phyloP scores from a whole-genome alignment of 2,797 vertebrate species.

The Nothura maculosa region DNA sequence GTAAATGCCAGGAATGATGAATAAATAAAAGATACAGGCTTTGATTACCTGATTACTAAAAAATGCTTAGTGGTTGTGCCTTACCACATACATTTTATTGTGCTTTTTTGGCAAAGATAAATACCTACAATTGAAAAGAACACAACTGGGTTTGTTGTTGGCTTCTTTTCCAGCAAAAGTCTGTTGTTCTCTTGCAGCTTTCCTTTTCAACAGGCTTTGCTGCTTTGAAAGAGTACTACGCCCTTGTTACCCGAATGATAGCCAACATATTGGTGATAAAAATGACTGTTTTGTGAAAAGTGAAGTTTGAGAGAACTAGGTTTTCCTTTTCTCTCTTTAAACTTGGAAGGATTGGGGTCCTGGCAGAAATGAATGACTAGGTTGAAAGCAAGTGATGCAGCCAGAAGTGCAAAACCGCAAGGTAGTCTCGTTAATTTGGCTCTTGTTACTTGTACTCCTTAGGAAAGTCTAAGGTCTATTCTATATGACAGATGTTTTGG shows the following conservation, averaged over 20 bases:
- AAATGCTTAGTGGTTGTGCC: not conserved
- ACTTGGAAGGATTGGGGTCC: not conserved
- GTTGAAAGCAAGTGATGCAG: not conserved
- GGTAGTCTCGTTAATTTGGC: conserved; percentile 16
- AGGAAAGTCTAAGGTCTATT: conserved; percentile 13
- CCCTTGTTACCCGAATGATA: not conserved
- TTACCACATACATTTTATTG: not conserved
- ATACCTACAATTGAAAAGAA: not conserved
- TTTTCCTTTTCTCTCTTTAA: not conserved
- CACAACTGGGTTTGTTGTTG: not conserved
- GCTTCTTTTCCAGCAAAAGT: not conserved
- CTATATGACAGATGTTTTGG: not conserved
- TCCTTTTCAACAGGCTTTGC: not conserved
- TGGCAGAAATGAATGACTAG: not conserved
- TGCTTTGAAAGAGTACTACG: not conserved
- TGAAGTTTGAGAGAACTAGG: not conserved
- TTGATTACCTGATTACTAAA: not conserved
- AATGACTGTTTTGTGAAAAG: not conserved
- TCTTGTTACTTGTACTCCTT: not conserved
- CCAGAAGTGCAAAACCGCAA: not conserved
- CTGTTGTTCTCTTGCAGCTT: not conserved
- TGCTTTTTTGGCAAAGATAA: not conserved
- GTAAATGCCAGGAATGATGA: not conserved
- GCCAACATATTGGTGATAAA: not conserved
- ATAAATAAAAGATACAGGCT: not conserved